A percentile compares a stretch with the other conserved stretches of the same genome.
Conservation (phyloP, 2,797 vertebrate species). For the Lagorchestes hirsutus region DNA sequence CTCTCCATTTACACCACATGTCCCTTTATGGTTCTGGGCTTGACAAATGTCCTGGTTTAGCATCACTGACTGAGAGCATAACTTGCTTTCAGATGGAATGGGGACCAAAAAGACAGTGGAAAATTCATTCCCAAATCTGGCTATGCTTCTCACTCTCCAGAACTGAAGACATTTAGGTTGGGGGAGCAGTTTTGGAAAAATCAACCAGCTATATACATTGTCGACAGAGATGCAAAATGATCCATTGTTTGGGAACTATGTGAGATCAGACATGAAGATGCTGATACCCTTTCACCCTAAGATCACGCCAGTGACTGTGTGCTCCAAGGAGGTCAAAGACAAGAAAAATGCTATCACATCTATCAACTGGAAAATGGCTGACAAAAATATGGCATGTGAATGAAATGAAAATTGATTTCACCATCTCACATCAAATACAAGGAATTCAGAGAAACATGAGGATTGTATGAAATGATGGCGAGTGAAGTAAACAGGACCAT, state of each 20-base stretch:
- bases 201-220: not conserved
- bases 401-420: not conserved
- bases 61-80: not conserved
- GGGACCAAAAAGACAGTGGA: not conserved
- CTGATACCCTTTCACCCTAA: not conserved
- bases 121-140: not conserved
- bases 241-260: not conserved
- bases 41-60: not conserved
- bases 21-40: not conserved
- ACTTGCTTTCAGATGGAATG: not conserved
- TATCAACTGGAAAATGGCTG: not conserved
- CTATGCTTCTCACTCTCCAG: not conserved
- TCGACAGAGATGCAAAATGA: not conserved
- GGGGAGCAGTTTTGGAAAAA: not conserved
- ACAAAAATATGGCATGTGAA: not conserved
- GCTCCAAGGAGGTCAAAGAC: not conserved
- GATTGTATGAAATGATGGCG: not conserved
- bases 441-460: not conserved
- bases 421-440: not conserved
- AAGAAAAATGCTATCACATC: not conserved
- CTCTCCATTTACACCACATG: not conserved
- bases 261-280: not conserved
- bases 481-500: not conserved
- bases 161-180: not conserved
- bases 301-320: not conserved